These are phyloP conservation scores for Microcebus lehilahytsara DNA, from an alignment of 2,113 vertebrate genomes.

Conservation along the genomic window DNA sequence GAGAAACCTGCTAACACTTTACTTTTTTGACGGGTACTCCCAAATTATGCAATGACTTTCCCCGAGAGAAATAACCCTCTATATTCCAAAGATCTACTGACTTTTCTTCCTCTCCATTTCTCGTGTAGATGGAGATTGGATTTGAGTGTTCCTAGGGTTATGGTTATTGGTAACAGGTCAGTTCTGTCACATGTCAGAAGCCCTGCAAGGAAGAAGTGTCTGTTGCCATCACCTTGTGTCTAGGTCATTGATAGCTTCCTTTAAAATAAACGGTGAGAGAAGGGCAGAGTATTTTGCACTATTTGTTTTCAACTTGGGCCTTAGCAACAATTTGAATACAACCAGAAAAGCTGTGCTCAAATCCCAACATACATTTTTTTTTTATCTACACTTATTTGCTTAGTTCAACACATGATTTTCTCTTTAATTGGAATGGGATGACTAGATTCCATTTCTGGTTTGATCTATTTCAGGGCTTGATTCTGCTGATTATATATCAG, in stretches of 20 bases:
- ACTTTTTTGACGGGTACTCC: neutral
- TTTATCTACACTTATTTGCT: neutral
- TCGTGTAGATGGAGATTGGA: neutral
- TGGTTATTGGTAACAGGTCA: neutral
- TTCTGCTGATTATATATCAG: neutral
- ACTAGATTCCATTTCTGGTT: neutral
- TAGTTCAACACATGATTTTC: accelerated
- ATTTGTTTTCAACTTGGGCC: neutral
- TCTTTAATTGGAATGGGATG: neutral
- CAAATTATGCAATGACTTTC: neutral
- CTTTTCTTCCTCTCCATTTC: neutral
- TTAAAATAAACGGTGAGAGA: neutral
- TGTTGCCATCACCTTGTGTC: neutral
- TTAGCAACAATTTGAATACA: neutral
- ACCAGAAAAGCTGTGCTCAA: neutral
- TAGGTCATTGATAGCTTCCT: neutral
- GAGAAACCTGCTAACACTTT: neutral
- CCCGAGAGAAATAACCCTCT: neutral
- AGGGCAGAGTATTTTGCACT: neutral
- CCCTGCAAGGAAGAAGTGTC: neutral
- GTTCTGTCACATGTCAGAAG: neutral
- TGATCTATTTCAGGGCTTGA: neutral
- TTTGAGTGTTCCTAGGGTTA: neutral
- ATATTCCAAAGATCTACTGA: neutral
- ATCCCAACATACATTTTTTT: neutral